These are phyloP conservation scores for Heterodera schachtii DNA, from an alignment of 1,140 invertebrate genomes.

Conservation along the genomic window DNA sequence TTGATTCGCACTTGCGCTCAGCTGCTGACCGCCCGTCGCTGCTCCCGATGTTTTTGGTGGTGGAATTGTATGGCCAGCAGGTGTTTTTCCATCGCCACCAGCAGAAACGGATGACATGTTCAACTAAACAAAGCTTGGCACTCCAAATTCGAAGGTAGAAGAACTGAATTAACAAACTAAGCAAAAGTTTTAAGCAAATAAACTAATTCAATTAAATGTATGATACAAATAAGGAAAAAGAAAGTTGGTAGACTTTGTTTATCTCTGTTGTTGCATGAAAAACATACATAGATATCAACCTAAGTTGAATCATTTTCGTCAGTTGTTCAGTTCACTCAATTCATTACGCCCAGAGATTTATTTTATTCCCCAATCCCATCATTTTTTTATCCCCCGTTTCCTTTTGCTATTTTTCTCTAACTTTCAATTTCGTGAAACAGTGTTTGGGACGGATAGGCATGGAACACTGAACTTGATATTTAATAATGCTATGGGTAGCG, in stretches of 20 bases:
- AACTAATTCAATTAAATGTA: too few species aligned
- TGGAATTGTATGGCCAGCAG: slow-evolving; percentile 47
- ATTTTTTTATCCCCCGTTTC: too few species aligned
- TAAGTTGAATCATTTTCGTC: background rate
- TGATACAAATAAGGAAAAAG: too few species aligned
- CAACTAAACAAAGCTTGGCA: slow-evolving; percentile 1
- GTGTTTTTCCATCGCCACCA: slow-evolving; percentile 20
- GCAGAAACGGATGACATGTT: slow-evolving; percentile 22
- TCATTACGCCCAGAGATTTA: too few species aligned
- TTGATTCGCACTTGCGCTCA: slow-evolving; percentile 64
- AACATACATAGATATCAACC: background rate
- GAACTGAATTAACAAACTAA: too few species aligned
- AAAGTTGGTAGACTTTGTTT: background rate
- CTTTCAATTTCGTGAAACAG: too few species aligned
- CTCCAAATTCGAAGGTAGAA: background rate
- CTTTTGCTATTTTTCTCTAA: too few species aligned
- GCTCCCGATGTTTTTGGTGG: slow-evolving; percentile 59
- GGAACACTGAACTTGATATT: too few species aligned
- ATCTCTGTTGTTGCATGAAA: background rate
- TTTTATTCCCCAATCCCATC: too few species aligned
- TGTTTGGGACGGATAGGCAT: too few species aligned
- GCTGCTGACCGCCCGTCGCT: slow-evolving; percentile 61
- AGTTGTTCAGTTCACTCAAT: background rate
- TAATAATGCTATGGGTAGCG: too few species aligned
- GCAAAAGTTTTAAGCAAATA: too few species aligned